Evolutionary conservation across 2,113 vertebrate species (phyloP).

Genomic region (Heterochromis multidens): DNA sequence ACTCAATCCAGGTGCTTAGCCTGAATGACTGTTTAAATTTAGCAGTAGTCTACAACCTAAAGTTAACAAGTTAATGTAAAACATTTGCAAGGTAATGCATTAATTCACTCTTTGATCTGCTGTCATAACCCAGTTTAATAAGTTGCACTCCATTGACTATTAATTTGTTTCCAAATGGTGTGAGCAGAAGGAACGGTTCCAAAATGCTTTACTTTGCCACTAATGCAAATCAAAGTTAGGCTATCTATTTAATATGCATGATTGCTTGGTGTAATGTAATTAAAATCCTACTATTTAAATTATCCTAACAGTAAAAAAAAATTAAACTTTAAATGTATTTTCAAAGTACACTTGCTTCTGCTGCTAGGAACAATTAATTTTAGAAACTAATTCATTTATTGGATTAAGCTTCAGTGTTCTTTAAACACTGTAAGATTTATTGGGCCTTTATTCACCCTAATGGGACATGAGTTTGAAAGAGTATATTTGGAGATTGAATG

Average conservation of each 20-base stretch:
- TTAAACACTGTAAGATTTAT: constrained; percentile 67
- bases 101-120: constrained; percentile 67
- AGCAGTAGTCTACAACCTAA: constrained; percentile 27
- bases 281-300: constrained; percentile 78
- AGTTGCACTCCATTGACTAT: constrained; percentile 78
- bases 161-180: constrained; percentile 73
- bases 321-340: constrained; percentile 79
- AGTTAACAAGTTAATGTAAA: constrained; percentile 63
- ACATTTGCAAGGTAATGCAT: constrained; percentile 60
- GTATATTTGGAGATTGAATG: constrained; percentile 51
- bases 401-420: constrained; percentile 74
- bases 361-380: constrained; percentile 76
- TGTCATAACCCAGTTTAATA: constrained; percentile 75
- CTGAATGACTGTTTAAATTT: constrained; percentile 23
- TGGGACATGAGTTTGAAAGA: constrained; percentile 68
- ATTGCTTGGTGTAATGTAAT: constrained; percentile 78
- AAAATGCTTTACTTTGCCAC: constrained; percentile 69
- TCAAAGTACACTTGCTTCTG: constrained; percentile 75
- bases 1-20: not conserved
- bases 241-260: constrained; percentile 79
- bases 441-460: constrained; percentile 68
- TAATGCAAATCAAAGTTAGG: constrained; percentile 72
- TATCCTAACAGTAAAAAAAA: constrained; percentile 73
- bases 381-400: constrained; percentile 75
- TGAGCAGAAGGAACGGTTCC: constrained; percentile 53